These are phyloP conservation scores for Criorhina ranunculi DNA, from an alignment of 2,888 invertebrate species.

Conservation along the genomic window DNA sequence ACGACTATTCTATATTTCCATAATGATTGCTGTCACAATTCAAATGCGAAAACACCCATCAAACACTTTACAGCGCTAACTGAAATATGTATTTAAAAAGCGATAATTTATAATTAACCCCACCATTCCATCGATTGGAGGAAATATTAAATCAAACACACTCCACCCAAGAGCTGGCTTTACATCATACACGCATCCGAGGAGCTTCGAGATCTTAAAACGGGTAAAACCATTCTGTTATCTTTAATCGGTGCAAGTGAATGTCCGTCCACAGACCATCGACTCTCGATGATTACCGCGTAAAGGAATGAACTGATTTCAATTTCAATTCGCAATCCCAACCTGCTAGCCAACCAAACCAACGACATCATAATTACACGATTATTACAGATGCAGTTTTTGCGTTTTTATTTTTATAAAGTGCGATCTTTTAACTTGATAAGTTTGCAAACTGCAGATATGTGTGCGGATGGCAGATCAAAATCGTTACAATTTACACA, in stretches of 20 bases:
- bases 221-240: constrained; percentile 70
- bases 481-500: constrained; percentile 70
- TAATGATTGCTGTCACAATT: constrained; percentile 65
- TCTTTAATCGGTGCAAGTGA: constrained; percentile 73
- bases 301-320: constrained; percentile 40
- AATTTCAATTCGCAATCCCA: too few species aligned
- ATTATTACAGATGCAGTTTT: constrained; percentile 71
- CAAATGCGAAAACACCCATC: constrained; percentile 59
- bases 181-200: constrained; percentile 49
- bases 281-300: constrained; percentile 52
- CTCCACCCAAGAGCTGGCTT: constrained; percentile 19
- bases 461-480: constrained; percentile 61
- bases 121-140: constrained; percentile 39
- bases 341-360: constrained; percentile 15
- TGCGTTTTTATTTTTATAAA: constrained; percentile 60
- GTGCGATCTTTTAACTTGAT: constrained; percentile 59
- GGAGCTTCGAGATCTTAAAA: constrained; percentile 53
- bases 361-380: constrained; percentile 75
- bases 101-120: constrained; percentile 67
- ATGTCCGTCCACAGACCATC: constrained; percentile 63
- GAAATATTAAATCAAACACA: constrained; percentile 61
- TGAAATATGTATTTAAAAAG: constrained; percentile 29
- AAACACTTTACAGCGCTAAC: constrained; percentile 51
- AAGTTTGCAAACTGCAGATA: constrained; percentile 34
- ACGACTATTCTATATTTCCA: constrained; percentile 50